Evolutionary conservation across 2,888 invertebrate species (phyloP), one percentile per base, ranked within the genome.

Genomic region (Rhamphomyia laevipes): DNA sequence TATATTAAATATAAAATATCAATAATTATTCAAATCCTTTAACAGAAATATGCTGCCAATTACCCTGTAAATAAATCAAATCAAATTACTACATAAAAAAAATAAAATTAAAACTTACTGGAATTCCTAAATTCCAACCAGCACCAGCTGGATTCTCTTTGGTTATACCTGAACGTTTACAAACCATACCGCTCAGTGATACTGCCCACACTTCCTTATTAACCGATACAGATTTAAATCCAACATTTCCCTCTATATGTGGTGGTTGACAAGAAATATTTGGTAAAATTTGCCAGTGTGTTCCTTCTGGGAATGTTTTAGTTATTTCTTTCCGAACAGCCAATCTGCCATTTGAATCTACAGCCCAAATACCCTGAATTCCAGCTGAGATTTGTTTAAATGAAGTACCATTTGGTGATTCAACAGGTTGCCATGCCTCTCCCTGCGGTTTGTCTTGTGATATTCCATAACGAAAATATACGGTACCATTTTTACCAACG

Each of bases 311-410:
- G 58, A 83, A 85, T 31, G 81, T 77, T 31, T 75, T 71, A 4
- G 83, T 82, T 45, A 92, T 79, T 62, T 86, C 86, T 51, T 82
- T 82, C 48, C 93, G 78, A 10, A 89, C 82, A 58, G 84, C 85
- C 48, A 93, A 67, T 49, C 77, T 75, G 30, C 86, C 85, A 55
- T 77, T 77, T 18, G 77, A 76, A 57, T 91, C 86, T 27, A 92
- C 66, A 0, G 83, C 87, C 90, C 92, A 92, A 9, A 92, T 84
- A 1, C 83, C 78, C 21, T 76, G 73, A 23, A 73, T 70, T 3
- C 86, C 87, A 15, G 84, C 80, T 1, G 87, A 83, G 27, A 92
- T 77, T 59, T 82, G 78, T 63, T 84, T 86, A 43, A 89, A 76
- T 48, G 81, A 78, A 12, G 76, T 75, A 33, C 74, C 72, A 0